Evolutionary conservation across 2,888 invertebrate species (phyloP), one percentile per base, ranked within the genome.

Genomic region (Philonicus albiceps): DNA sequence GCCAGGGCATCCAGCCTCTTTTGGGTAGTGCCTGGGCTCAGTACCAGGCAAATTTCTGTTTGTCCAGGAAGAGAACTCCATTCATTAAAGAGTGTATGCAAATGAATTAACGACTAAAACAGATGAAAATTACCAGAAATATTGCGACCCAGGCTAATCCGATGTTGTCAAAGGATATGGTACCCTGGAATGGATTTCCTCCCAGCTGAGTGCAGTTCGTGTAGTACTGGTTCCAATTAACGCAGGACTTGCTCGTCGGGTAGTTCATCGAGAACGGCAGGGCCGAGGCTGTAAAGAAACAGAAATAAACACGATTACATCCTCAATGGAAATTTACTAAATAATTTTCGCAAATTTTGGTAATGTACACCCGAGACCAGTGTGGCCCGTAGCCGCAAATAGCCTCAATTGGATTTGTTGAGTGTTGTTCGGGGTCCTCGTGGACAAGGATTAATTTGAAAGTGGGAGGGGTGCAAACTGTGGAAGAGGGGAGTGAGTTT

Each of bases 71-170:
- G 76, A 22, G n/a, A 40, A 27, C 22, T 72, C 11, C 19, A 64
- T 83, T 83, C 30, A 64, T 37, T 64, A 83, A 55, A 34, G 55
- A 34, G 37, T 83, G 22, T 83, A 64, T 55, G 64, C 55, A 64
- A 83, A 83, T 83, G 55, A 64, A 83, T 83, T 83, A 83, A 83
- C 64, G 64, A 64, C 64, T 75, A 64, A 43, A 55, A 86, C 76
- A 22, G 86, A 64, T 87, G 81, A 86, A 88, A 94, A 95, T 96
- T 93, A 99, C 99, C 94, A 99, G 95, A 93, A 99, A 99, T 93
- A 99, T 99, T 89, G 99, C 99, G 88, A 99, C 99, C 99, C 99
- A 99, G 31, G 99, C 99, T 90, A 99, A 95, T 89, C 99, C 99
- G 90, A 99, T 99, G 93, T 99, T 99, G 93, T 99, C 99, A 93